These are phyloP conservation scores for Stylophora pistillata DNA, from an alignment of 64 coral and sea anemone genomes.

Conservation along the genomic window DNA sequence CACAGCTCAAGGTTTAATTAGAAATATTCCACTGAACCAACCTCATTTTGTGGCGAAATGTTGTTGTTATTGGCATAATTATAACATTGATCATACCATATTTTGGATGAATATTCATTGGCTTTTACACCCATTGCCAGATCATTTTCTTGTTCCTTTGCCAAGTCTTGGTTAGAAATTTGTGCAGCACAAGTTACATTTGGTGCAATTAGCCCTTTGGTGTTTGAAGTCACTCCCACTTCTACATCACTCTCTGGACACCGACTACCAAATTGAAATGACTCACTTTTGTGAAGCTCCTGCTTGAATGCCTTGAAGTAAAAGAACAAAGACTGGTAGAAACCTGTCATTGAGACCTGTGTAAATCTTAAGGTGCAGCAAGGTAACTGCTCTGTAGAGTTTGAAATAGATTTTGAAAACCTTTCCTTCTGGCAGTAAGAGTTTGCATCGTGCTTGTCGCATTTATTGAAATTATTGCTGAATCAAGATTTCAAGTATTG, in stretches of 20 bases:
- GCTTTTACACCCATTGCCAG: background rate
- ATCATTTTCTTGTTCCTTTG: background rate
- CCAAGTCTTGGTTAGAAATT: background rate
- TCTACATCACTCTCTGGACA: background rate
- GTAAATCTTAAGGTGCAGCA: no score
- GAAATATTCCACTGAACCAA: no score
- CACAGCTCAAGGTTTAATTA: no score
- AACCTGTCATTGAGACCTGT: background rate
- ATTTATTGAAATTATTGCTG: no score
- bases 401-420: no score
- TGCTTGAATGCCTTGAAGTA: background rate
- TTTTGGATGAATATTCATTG: background rate
- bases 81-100: no score
- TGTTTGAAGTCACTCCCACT: background rate
- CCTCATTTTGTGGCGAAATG: no score
- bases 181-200: background rate
- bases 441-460: no score
- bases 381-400: no score
- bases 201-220: background rate
- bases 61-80: no score
- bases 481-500: no score
- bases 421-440: no score
- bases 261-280: slow-evolving; percentile 14
- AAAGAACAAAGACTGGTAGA: background rate
- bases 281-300: slow-evolving; percentile 16